These are phyloP conservation scores for Motacilla alba DNA, from an alignment of 2,113 vertebrate genomes.

Conservation along the genomic window DNA sequence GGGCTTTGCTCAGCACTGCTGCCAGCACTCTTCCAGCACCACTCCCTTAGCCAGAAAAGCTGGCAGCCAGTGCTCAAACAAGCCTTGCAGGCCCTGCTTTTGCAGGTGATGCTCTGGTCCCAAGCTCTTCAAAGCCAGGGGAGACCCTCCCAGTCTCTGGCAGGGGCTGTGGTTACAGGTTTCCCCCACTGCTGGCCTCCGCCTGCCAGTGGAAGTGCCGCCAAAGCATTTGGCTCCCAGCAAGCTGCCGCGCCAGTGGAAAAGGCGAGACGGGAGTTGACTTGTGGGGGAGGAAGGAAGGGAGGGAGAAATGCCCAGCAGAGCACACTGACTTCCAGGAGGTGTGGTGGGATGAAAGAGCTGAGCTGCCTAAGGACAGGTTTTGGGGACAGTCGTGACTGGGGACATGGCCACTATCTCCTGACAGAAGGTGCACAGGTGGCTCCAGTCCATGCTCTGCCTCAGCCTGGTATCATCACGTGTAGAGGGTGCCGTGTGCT, in stretches of 20 bases:
- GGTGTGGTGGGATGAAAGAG: not conserved
- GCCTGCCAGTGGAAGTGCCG: not conserved
- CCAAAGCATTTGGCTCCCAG: constrained; percentile 3
- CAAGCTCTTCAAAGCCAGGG: not conserved
- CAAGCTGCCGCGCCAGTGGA: not conserved
- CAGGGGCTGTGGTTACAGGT: rapidly evolving
- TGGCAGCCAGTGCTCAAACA: not conserved
- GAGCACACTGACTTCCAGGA: not conserved
- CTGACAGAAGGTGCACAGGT: not conserved
- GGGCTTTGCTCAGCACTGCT: not conserved
- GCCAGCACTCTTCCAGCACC: not conserved
- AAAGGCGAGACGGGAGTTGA: not conserved
- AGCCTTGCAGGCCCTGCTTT: not conserved
- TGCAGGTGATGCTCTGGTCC: not conserved
- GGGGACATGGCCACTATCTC: rapidly evolving
- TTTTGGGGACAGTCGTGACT: not conserved
- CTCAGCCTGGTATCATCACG: rapidly evolving
- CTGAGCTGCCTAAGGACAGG: not conserved
- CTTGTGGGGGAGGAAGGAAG: not conserved
- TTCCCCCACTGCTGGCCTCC: not conserved
- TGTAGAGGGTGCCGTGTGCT: not conserved
- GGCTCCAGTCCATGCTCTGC: not conserved
- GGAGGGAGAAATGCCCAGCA: not conserved
- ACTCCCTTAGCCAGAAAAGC: not conserved
- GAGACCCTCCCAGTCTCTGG: not conserved